Evolutionary conservation across 2,113 vertebrate genomes (phyloP).

Genomic region (Baryphthengus martii): DNA sequence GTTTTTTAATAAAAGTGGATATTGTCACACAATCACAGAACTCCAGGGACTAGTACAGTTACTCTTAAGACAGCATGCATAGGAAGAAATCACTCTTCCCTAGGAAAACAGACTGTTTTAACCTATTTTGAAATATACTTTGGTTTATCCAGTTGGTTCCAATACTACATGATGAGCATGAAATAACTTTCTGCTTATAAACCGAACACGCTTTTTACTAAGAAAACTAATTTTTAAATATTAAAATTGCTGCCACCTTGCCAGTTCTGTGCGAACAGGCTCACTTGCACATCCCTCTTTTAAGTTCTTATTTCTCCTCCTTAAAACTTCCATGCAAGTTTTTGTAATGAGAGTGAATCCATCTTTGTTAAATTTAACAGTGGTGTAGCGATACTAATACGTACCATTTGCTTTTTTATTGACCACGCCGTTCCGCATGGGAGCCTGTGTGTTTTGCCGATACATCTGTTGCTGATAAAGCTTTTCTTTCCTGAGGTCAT

Average conservation of each 20-base stretch:
- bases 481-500: not conserved
- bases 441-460: not conserved
- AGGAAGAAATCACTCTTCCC: not conserved
- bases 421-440: not conserved
- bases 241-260: not conserved
- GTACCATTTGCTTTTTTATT: not conserved
- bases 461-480: not conserved
- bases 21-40: not conserved
- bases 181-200: not conserved
- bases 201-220: not conserved
- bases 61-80: not conserved
- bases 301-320: not conserved
- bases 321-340: not conserved
- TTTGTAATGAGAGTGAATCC: not conserved
- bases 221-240: not conserved
- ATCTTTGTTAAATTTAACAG: not conserved
- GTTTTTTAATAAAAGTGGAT: not conserved
- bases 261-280: not conserved
- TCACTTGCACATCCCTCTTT: not conserved
- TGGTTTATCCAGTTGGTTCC: not conserved
- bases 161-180: not conserved
- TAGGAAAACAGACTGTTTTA: not conserved
- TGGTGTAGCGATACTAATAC: rapidly evolving
- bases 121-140: not conserved
- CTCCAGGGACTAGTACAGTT: not conserved